Percentiles rank a stretch among this genome's conserved stretches.
Conservation (phyloP, 1,140 invertebrate genomes). For the Trachelipus rathkii region DNA sequence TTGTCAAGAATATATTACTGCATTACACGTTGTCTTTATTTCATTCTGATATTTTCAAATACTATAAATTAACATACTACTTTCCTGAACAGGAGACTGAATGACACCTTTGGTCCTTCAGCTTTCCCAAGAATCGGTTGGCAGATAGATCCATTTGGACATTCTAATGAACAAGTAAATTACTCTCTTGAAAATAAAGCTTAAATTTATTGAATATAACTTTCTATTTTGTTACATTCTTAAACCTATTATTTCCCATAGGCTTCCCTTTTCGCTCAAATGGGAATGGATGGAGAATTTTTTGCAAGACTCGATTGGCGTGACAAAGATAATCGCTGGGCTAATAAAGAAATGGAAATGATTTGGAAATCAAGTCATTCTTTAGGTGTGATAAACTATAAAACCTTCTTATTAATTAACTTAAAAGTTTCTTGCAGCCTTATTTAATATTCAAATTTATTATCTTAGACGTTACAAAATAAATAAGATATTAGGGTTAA, state of each 20-base stretch:
- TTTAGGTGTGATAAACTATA: slow-evolving; percentile 48
- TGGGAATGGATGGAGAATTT: slow-evolving; percentile 60
- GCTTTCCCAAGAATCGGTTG: slow-evolving; percentile 58
- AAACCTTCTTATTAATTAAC: background rate
- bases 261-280: slow-evolving; percentile 60
- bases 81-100: slow-evolving; percentile 49
- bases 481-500: background rate
- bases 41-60: too few relatives aligned
- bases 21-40: too few relatives aligned
- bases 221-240: too few relatives aligned
- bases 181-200: too few relatives aligned
- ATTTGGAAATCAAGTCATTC: slow-evolving; percentile 58
- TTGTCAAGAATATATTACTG: too few relatives aligned
- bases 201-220: too few relatives aligned
- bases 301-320: slow-evolving; percentile 60
- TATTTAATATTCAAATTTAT: background rate
- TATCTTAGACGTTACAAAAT: too few relatives aligned
- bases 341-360: slow-evolving; percentile 56
- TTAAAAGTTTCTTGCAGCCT: background rate
- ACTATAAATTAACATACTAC: too few relatives aligned
- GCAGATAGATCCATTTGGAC: slow-evolving; percentile 67
- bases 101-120: slow-evolving; percentile 60
- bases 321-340: slow-evolving; percentile 53
- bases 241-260: slow-evolving; percentile 49
- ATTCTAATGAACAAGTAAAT: slow-evolving; percentile 57